phyloP scores from a whole-genome alignment of 2,797 vertebrate species.

The Eleutherodactylus coqui region DNA sequence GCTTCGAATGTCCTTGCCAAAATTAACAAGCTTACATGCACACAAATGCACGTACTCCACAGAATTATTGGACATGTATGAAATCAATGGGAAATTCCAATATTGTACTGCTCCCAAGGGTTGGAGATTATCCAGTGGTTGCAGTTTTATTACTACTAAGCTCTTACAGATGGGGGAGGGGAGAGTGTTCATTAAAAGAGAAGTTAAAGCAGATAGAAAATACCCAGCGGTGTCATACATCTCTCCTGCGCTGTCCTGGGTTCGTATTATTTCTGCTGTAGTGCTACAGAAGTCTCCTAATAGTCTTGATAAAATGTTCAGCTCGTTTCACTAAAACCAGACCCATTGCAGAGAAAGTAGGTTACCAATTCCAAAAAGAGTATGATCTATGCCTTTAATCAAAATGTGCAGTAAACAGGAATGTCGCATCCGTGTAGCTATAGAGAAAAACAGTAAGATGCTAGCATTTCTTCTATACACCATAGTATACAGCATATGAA shows the following conservation, averaged over 20 bases:
- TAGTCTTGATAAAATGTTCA: conserved; percentile 20
- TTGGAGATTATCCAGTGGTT: conserved; percentile 15
- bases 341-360: conserved; percentile 1
- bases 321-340: not conserved
- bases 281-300: not conserved
- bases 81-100: conserved; percentile 41
- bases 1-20: not conserved
- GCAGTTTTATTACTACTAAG: conserved; percentile 40
- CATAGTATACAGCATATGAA: not conserved
- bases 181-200: conserved; percentile 42
- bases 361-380: not conserved
- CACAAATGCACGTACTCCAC: not conserved
- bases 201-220: conserved; percentile 32
- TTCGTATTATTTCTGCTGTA: conserved; percentile 24
- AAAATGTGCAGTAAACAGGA: not conserved
- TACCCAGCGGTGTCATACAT: conserved; percentile 21
- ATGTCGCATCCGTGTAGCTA: not conserved
- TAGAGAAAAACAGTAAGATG: not conserved
- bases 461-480: not conserved
- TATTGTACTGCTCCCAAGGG: conserved; percentile 33
- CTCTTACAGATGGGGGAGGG: conserved; percentile 21
- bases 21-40: conserved; percentile 28
- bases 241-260: not conserved
- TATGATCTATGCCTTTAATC: not conserved
- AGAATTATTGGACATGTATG: conserved; percentile 20